Evolutionary conservation across 2,888 invertebrate species (phyloP).

Genomic region (Pseudococcus viburni): DNA sequence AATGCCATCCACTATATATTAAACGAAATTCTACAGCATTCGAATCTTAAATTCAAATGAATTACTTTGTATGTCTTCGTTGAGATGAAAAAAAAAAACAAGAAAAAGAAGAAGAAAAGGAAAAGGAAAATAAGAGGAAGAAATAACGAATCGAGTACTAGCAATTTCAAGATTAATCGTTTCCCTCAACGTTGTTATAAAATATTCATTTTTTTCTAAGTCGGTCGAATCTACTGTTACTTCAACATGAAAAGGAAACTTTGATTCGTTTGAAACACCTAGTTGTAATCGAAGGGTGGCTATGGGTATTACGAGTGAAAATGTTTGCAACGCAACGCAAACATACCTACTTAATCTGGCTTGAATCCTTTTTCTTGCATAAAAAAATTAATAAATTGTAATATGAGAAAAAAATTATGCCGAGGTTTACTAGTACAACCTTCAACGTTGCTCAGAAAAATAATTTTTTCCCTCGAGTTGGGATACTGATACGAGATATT

Average conservation of each 20-base stretch:
- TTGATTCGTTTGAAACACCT: neutral
- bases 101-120: neutral
- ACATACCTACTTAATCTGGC: no score
- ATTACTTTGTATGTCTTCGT: constrained; percentile 33
- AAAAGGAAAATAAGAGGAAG: neutral
- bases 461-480: no score
- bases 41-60: constrained; percentile 47
- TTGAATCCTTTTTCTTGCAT: no score
- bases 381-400: no score
- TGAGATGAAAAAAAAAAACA: neutral
- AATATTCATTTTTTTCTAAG: constrained; percentile 25
- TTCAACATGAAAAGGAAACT: neutral
- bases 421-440: no score
- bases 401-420: no score
- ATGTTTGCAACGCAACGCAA: no score
- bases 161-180: constrained; percentile 42
- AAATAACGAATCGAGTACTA: constrained; percentile 41
- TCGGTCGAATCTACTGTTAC: neutral
- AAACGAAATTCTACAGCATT: neutral
- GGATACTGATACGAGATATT: no score
- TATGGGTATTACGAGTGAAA: no score
- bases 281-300: neutral
- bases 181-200: constrained; percentile 17
- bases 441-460: no score
- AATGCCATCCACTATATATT: constrained; percentile 18